These are phyloP conservation scores for Macroglossus sobrinus DNA, from an alignment of 2,113 vertebrate genomes.

Conservation along the genomic window DNA sequence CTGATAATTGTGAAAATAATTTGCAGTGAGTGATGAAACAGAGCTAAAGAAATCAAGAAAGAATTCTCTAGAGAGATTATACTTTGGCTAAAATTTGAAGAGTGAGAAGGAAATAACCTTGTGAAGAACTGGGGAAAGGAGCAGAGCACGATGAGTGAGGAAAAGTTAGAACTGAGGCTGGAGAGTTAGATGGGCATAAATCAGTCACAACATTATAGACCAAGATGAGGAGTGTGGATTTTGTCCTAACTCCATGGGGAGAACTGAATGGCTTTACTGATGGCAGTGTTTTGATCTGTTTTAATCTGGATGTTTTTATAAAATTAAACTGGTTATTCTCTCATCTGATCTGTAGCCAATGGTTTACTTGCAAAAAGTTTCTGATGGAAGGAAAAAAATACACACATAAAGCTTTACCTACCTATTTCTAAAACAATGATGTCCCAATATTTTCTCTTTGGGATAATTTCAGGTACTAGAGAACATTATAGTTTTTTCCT, in stretches of 20 bases:
- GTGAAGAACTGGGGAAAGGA: neutral
- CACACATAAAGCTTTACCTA: neutral
- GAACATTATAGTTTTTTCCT: neutral
- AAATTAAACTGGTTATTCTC: neutral
- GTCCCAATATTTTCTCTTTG: neutral
- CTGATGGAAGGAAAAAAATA: neutral
- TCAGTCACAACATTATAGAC: neutral
- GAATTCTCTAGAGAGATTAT: neutral
- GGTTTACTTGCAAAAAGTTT: slow-evolving; percentile 26
- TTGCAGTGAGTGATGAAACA: neutral
- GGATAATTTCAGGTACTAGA: neutral
- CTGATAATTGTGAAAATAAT: neutral
- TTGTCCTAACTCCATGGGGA: neutral
- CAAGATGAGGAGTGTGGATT: neutral
- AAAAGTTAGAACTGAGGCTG: neutral
- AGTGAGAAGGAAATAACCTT: neutral
- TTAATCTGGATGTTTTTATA: neutral
- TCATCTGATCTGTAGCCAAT: neutral
- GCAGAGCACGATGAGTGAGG: neutral
- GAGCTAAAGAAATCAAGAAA: neutral
- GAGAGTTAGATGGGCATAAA: neutral
- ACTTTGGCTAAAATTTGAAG: neutral
- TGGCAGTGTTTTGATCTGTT: neutral
- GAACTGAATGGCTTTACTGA: neutral
- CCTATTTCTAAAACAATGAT: neutral